Percentiles rank a stretch among this genome's conserved stretches.
Evolutionary conservation across 2,888 invertebrate genomes (phyloP).

Genomic region (Tipula confusa): DNA sequence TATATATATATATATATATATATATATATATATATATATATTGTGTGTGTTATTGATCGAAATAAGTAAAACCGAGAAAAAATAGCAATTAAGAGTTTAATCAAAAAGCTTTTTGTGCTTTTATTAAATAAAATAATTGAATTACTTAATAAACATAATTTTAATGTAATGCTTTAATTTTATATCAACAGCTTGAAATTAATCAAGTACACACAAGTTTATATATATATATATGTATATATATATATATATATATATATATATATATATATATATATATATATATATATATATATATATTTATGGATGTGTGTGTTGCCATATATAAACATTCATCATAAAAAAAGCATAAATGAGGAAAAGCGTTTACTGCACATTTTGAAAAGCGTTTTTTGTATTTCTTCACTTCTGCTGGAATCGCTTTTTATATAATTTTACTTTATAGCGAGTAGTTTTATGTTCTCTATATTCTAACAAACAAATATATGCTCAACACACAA

Average conservation of each 20-base stretch:
- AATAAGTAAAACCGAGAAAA: background rate
- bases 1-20: too few species aligned
- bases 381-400: background rate
- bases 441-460: background rate
- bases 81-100: background rate
- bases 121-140: background rate
- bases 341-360: background rate
- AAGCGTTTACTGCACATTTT: background rate
- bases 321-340: background rate
- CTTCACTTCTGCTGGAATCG: background rate
- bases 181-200: background rate
- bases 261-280: background rate
- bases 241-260: background rate
- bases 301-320: background rate
- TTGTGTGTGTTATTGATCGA: background rate
- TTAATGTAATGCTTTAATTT: background rate
- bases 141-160: background rate
- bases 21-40: too few species aligned
- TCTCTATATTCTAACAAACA: background rate
- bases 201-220: background rate
- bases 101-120: background rate
- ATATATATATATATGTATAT: background rate
- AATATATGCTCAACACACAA: background rate
- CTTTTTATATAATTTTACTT: background rate
- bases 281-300: background rate